Evolutionary conservation across 2,797 vertebrate species (phyloP), one percentile per base, ranked within the genome.

Genomic region (Pseudomugil gertrudae): DNA sequence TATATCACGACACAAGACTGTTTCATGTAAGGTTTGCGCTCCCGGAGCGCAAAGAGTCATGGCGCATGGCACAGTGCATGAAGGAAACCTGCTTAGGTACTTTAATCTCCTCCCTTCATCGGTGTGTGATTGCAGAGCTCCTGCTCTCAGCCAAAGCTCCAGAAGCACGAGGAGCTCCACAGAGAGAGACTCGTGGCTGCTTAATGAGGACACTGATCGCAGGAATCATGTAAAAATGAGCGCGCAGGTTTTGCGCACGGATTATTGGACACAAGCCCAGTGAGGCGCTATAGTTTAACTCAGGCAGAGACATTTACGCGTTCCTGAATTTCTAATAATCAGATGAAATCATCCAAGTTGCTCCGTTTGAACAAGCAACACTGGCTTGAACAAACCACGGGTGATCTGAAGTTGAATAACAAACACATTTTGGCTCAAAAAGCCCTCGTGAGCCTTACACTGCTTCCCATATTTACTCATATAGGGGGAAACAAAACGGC

Each of bases 181-280:
- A 53, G 30, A 68, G 53, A 70, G 38, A 43, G 36, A 32, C 57
- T 57, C 5, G 32, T 15, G 45, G 55, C 15, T 45, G 71, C 29
- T 48, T 64, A 66, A 53, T 51, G 76, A 56, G 38, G 40, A 74
- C 45, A 43, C 53, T 61, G 50, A 69, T 62, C 32, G 62, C 38
- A 3, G n/a, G n/a, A n/a, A n/a, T n/a, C n/a, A n/a, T n/a, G n/a
- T n/a, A n/a, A 14, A 52, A 40, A 36, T 23, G 57, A 51, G 56
- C 36, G 53, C 19, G 27, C 9, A 1, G 79, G 56, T 85, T 89
- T 89, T 89, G 86, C 86, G 85, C 89, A 78, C 77, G 71, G 58
- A 1, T 61, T 67, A 33, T 32, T 56, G 67, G 47, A 53, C 57
- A 38, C 50, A 19, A 47, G 40, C 26, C 17, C 33, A 59, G 19